Evolutionary conservation across 2,797 vertebrate genomes (phyloP).

Genomic region (Serranus cabrilla): DNA sequence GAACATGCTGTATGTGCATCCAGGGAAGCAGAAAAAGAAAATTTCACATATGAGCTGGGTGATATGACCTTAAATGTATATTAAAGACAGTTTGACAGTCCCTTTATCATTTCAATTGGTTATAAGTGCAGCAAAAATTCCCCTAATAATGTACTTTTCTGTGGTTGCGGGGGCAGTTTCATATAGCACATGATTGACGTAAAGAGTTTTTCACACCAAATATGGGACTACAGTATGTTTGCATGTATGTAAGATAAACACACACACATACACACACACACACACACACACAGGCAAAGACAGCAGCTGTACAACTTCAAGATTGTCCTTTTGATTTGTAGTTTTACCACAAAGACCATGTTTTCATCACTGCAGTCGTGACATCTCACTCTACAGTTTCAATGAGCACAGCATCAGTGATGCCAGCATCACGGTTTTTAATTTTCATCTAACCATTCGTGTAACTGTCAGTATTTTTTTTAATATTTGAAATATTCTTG

Average conservation of each 20-base stretch:
- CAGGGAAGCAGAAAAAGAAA: constrained; percentile 19
- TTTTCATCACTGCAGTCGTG: background rate
- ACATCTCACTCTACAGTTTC: background rate
- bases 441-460: background rate
- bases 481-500: too few species aligned
- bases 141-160: background rate
- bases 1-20: constrained; percentile 25
- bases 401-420: background rate
- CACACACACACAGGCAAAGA: too few species aligned
- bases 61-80: background rate
- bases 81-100: background rate
- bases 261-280: too few species aligned
- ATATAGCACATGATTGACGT: constrained; percentile 14
- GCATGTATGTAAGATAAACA: background rate
- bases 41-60: background rate
- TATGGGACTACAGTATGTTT: constrained; percentile 6
- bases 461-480: background rate
- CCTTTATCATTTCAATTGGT: background rate
- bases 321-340: constrained; percentile 29
- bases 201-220: constrained; percentile 1
- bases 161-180: constrained; percentile 15
- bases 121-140: background rate
- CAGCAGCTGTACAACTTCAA: constrained; percentile 17
- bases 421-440: background rate
- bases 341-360: constrained; percentile 12